Base-by-base conservation (phyloP, 2,113 vertebrate species). In the Pyxicephalus adspersus region DNA sequence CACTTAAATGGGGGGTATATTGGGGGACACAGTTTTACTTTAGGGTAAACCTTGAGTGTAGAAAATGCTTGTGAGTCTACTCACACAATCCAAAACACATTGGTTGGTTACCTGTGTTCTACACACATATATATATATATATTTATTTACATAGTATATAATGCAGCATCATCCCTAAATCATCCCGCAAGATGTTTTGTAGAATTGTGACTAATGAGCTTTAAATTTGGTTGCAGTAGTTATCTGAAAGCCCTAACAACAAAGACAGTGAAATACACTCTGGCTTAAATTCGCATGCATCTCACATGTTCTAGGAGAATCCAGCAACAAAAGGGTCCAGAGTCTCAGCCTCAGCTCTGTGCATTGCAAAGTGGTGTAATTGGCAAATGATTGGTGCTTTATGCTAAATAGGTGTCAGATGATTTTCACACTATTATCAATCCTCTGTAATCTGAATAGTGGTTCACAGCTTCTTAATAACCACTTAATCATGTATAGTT, bases 321-420 rank as follows among this genome's bases (percentile, higher is more conserved):
- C 70, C 54, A 34, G 19, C 22, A 75, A 82, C 80, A 82, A 82
- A 82, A 58, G 71, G 23, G 61, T 51, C 0, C n/a, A 52, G 60
- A 81, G 78, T 60, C 60, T 60, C 29, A n/a, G 68, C 17, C 50
- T 64, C 34, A 45, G 68, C 38, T 81, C 70, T n/a, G 68, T 64
- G 68, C 68, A 81, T 75, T 66, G 61, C 63, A 57, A 73, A 65
- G 50, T 66, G 64, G 80, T 82, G 61, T 82, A 82, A 82, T 82
- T 82, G 80, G 70, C 80, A 82, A 82, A 82, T 82, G 71, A 82
- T 82, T 75, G 80, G 70, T 58, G 74, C 70, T 82, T 82, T 75
- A 82, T 82, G 80, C 80, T 82, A 82, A 82, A 75, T 64, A 82
- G 80, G 52, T 58, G 71, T 66, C 61, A 75, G 51, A 52, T 51